These are phyloP conservation scores for Coluber constrictor DNA, from an alignment of 2,797 vertebrate genomes.

Conservation along the genomic window DNA sequence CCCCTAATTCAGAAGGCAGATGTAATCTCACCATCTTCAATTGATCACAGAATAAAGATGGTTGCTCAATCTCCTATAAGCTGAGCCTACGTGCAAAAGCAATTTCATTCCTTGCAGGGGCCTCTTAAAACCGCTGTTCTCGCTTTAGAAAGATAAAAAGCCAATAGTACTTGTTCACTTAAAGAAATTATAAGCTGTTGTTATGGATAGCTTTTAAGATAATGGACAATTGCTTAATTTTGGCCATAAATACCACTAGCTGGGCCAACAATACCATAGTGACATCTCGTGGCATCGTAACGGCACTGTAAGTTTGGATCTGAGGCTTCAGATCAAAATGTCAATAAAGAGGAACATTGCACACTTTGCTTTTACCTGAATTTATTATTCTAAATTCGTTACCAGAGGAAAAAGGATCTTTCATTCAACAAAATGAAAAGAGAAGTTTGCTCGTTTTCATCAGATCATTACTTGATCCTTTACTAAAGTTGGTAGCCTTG, in stretches of 20 bases:
- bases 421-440: conserved; percentile 5
- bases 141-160: background rate
- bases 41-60: background rate
- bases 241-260: background rate
- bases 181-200: background rate
- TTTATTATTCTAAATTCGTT: background rate
- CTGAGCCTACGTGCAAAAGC: background rate
- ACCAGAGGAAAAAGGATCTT: background rate
- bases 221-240: background rate
- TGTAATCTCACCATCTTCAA: background rate
- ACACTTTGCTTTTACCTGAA: background rate
- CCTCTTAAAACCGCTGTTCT: background rate
- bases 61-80: background rate
- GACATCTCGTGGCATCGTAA: conserved; percentile 1
- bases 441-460: background rate
- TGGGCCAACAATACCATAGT: conserved; percentile 1
- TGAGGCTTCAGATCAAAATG: background rate
- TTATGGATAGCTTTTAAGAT: background rate
- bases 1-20: background rate
- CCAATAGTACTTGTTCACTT: no score
- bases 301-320: background rate
- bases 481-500: conserved; percentile 28
- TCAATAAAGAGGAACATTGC: background rate
- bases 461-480: conserved; percentile 33
- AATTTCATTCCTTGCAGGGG: background rate